Base-by-base conservation (phyloP, 1,140 invertebrate species). In the Tyrophagus putrescentiae region DNA sequence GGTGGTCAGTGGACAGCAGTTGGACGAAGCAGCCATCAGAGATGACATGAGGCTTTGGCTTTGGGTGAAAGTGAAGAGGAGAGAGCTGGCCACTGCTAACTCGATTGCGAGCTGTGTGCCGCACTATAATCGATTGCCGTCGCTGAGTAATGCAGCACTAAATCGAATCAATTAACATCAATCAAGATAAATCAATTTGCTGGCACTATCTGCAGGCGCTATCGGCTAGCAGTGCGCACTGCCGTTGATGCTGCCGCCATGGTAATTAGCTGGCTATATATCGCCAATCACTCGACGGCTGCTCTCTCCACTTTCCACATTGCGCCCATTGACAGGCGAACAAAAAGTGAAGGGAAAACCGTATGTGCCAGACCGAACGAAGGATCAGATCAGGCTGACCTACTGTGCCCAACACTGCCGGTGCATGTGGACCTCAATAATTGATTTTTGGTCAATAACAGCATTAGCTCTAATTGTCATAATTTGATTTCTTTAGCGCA, bases 81-180 rank as follows among this genome's bases (percentile, higher is more conserved):
- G 36, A 39, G 13, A 39, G 36, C 21, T 13, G 21, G 36, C 45
- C 21, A 29, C 36, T 48, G 18, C 7, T 48, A 48, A 48, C 45
- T 48, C 45, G 45, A 48, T 48, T 48, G 7, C 31, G 36, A 21
- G 7, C 7, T 9, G 21, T 29, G 18, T n/a, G n/a, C n/a, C n/a
- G n/a, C n/a, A 48, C 45, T 48, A 48, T 48, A 48, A 48, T 48
- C 23, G 45, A 48, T 48, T 48, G 45, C 7, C 21, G 13, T 29
- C 31, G 31, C 21, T 48, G 45, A 48, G 45, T 48, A 48, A 48
- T 21, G 45, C 23, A n/a, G n/a, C 21, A 6, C 45, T 48, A 48
- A 48, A 48, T 48, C 45, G 45, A 48, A 48, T 48, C 45, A 48
- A 48, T 48, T 48, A 48, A 29, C 45, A 48, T 48, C 45, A 48